Percentiles rank a stretch among this genome's conserved stretches.
phyloP scores from a whole-genome alignment of 2,888 invertebrate species.

The Tachina fera region DNA sequence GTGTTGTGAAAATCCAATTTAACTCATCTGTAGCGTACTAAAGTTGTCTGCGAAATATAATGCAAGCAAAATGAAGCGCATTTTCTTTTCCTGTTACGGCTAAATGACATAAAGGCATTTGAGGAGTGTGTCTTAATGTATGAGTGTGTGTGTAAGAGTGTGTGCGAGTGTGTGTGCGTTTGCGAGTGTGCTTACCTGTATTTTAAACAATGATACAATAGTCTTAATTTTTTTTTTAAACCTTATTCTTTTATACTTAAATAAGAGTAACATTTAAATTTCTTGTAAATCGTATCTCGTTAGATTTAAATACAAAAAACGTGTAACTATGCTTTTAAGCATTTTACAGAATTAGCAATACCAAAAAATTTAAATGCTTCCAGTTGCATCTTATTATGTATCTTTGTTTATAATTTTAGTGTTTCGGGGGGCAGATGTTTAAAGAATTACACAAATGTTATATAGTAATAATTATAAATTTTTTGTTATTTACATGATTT shows the following conservation, averaged over 20 bases:
- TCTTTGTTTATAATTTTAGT: no score
- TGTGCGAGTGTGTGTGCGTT: background rate
- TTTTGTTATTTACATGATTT: no score
- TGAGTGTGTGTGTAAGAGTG: background rate
- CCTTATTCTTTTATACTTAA: background rate
- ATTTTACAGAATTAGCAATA: background rate
- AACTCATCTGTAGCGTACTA: conserved; percentile 5
- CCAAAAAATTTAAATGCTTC: background rate
- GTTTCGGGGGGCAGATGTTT: no score
- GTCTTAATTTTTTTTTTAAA: no score
- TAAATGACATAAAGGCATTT: conserved; percentile 1
- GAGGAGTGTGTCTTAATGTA: no score
- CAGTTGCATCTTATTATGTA: no score
- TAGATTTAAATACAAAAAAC: background rate
- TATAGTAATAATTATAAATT: no score
- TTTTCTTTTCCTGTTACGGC: background rate
- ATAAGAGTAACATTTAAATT: background rate
- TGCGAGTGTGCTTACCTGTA: background rate
- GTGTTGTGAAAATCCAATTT: background rate
- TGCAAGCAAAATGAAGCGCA: background rate
- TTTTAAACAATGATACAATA: background rate
- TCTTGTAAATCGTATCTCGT: background rate
- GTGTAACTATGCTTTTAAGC: background rate
- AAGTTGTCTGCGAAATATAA: conserved; percentile 13
- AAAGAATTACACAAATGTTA: no score